These are phyloP conservation scores for Notocelia uddmanniana DNA, from an alignment of 2,888 invertebrate species.

Conservation along the genomic window DNA sequence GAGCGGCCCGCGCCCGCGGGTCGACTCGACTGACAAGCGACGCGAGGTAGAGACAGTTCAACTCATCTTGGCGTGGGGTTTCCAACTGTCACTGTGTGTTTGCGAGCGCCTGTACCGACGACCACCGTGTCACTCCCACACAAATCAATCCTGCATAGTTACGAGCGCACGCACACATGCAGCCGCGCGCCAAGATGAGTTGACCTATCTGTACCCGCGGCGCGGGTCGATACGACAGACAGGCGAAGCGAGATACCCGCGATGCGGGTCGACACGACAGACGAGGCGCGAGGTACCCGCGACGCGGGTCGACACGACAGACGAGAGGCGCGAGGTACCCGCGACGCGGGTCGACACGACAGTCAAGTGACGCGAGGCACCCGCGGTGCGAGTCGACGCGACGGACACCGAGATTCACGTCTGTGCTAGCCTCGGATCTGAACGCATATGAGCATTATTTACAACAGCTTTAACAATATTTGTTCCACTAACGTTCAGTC, in stretches of 20 bases:
- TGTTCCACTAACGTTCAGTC: constrained; percentile 47
- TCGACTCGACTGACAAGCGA: neutral
- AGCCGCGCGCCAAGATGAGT: too few species aligned
- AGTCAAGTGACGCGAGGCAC: neutral
- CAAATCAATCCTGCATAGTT: too few species aligned
- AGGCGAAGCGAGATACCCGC: too few species aligned
- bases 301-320: neutral
- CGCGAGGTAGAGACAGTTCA: too few species aligned
- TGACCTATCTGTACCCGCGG: too few species aligned
- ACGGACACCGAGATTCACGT: constrained; percentile 31
- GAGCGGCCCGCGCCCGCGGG: neutral
- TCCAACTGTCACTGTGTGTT: too few species aligned
- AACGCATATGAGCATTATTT: constrained; percentile 48
- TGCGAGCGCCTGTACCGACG: too few species aligned
- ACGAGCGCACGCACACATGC: too few species aligned
- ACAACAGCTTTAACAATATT: constrained; percentile 46
- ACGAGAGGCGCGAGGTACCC: neutral
- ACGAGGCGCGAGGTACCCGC: constrained; percentile 2
- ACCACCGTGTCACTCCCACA: too few species aligned
- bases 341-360: neutral
- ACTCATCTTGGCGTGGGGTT: too few species aligned
- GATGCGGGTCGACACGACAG: constrained; percentile 49
- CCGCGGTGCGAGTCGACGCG: neutral
- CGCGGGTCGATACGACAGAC: too few species aligned
- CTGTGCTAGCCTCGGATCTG: constrained; percentile 46